Base-by-base conservation (phyloP, 2,797 vertebrate species). In the Melopsittacus undulatus region DNA sequence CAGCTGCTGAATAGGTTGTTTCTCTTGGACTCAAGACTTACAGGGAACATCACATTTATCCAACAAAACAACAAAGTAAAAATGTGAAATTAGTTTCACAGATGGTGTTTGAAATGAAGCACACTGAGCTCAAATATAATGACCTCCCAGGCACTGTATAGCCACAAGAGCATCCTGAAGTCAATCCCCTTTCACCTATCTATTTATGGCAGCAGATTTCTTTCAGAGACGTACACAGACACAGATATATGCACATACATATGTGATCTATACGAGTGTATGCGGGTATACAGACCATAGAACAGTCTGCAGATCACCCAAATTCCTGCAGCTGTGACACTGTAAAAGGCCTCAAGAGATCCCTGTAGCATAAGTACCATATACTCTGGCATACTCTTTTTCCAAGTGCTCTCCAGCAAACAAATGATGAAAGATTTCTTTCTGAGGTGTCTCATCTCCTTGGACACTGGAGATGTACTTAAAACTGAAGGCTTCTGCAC, bases 121-220 rank as follows among this genome's bases (percentile, higher is more conserved):
- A 61, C 13, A 12, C 8, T 43, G 49, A 70, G 29, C 42, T 91
- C 52, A 38, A 83, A 74, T 29, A 57, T 0, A 2, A 0, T 1
- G 14, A 83, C 7, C 11, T 84, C 75, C 13, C 42, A 57, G 57
- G 64, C n/a, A 34, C 16, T 13, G 24, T 5, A 77, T 69, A 27
- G 61, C 38, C 69, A 92, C 69, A 92, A 56, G 6, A 69, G 20
- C 18, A 75, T 40, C 22, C 14, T 57, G 30, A 81, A 89, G 62
- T 76, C 63, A 70, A 30, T 48, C 30, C 64, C 21, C 13, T 63
- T 9, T 42, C 23, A 77, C 4, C 45, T 36, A 54, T 10, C 19
- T 61, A 49, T 67, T 72, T 79, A 67, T 8, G 29, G 52, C 21
- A 95, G 61, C 13, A 83, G 34, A 38, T 46, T 48, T 61, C 19